phyloP scores from a whole-genome alignment of 2,888 invertebrate genomes.

The Iphiclides podalirius region DNA sequence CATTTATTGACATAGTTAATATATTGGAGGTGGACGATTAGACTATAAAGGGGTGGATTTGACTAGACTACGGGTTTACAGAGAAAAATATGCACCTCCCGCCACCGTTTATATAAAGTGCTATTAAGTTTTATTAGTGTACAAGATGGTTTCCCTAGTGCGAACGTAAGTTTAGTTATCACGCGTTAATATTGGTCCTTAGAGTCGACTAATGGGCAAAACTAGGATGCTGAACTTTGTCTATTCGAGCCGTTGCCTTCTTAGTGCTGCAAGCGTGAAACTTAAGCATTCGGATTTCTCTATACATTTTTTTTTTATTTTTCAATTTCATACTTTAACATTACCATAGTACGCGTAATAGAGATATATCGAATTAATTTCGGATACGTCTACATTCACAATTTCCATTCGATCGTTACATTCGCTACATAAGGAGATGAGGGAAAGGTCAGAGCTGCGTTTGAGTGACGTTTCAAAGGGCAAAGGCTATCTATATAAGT shows the following conservation, averaged over 20 bases:
- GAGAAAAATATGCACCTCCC: slow-evolving; percentile 3
- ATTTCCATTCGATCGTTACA: too few relatives aligned
- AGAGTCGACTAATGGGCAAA: slow-evolving; percentile 17
- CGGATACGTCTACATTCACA: too few relatives aligned
- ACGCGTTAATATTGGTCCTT: slow-evolving; percentile 26
- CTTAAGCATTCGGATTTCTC: neutral
- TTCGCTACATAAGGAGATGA: too few relatives aligned
- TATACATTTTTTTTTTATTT: too few relatives aligned
- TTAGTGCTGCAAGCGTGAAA: slow-evolving; percentile 24
- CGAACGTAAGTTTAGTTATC: slow-evolving; percentile 14
- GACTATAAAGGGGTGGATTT: neutral
- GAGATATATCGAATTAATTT: too few relatives aligned
- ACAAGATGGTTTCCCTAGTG: slow-evolving; percentile 22
- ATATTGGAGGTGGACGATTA: slow-evolving; percentile 5
- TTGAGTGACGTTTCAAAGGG: too few relatives aligned
- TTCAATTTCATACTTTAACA: too few relatives aligned
- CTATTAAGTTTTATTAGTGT: neutral
- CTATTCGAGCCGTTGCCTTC: neutral
- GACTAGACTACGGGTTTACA: slow-evolving; percentile 4
- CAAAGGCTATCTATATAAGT: too few relatives aligned
- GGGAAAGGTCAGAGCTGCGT: too few relatives aligned
- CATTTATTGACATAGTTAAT: slow-evolving; percentile 15
- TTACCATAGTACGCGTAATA: too few relatives aligned
- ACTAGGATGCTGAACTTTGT: neutral
- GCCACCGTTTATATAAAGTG: neutral